A percentile compares a stretch with the other conserved stretches of the same genome.
Evolutionary conservation across 2,113 vertebrate species (phyloP).

Genomic region (Ciconia stormi): DNA sequence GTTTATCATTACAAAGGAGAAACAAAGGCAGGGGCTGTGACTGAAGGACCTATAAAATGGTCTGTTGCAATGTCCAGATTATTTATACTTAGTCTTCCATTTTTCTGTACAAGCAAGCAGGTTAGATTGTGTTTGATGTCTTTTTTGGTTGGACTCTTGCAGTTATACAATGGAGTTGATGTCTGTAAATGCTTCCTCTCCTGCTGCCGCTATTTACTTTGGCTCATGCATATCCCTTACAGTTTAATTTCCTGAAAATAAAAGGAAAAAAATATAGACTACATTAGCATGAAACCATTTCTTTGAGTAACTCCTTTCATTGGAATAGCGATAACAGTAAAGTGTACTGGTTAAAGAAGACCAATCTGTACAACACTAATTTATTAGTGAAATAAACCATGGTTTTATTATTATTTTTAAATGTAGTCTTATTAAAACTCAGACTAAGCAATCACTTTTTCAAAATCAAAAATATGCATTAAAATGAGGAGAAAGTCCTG

Average conservation of each 20-base stretch:
- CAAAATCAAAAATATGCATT: not conserved
- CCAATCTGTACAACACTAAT: slow-evolving; percentile 12
- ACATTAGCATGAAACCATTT: slow-evolving; percentile 8
- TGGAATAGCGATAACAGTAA: slow-evolving; percentile 30
- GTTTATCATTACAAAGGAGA: not conserved
- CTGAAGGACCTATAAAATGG: not conserved
- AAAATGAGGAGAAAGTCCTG: not conserved
- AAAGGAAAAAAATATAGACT: not conserved
- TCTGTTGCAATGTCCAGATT: not conserved
- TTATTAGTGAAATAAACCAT: slow-evolving; percentile 34
- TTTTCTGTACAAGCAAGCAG: not conserved
- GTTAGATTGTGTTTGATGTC: not conserved
- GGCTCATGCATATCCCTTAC: slow-evolving; percentile 3
- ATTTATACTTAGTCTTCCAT: not conserved
- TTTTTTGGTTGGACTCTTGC: not conserved
- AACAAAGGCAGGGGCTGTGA: not conserved
- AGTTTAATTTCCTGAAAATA: slow-evolving; percentile 67
- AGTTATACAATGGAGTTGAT: not conserved
- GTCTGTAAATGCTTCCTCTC: slow-evolving; percentile 44
- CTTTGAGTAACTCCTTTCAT: not conserved
- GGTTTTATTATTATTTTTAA: slow-evolving; percentile 46
- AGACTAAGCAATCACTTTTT: slow-evolving; percentile 15
- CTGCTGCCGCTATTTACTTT: slow-evolving; percentile 42
- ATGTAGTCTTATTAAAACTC: slow-evolving; percentile 23
- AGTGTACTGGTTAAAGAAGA: slow-evolving; percentile 13